phyloP scores from a whole-genome alignment of 2,797 vertebrate species.

The Champsocephalus gunnari region DNA sequence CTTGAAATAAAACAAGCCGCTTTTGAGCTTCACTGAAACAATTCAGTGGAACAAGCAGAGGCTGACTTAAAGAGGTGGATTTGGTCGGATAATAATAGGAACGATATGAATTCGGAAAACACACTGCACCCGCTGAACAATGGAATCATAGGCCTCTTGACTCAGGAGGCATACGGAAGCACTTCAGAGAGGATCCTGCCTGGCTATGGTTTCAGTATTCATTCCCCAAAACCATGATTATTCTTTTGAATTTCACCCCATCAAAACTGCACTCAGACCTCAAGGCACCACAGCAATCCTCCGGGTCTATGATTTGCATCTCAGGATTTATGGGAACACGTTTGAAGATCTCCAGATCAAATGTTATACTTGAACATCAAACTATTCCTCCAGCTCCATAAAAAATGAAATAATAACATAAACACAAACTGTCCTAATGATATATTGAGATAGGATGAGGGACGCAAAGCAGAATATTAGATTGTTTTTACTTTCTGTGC shows the following conservation, averaged over 20 bases:
- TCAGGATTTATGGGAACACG: constrained; percentile 72
- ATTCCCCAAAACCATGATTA: constrained; percentile 81
- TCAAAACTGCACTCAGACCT: constrained; percentile 81
- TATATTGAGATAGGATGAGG: constrained; percentile 60
- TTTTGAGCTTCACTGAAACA: constrained; percentile 66
- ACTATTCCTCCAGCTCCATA: constrained; percentile 37
- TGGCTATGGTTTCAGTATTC: constrained; percentile 78
- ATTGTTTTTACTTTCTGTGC: constrained; percentile 32
- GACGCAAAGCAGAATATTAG: constrained; percentile 50
- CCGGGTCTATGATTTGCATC: constrained; percentile 76
- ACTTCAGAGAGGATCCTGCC: constrained; percentile 77
- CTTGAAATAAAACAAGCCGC: constrained; percentile 69
- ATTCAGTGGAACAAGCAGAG: constrained; percentile 48
- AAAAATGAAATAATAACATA: constrained; percentile 55
- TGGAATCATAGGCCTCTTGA: constrained; percentile 67
- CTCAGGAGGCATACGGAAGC: constrained; percentile 78
- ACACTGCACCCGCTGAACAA: constrained; percentile 58
- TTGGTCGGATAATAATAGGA: constrained; percentile 71
- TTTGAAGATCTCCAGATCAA: constrained; percentile 76
- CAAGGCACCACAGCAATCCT: constrained; percentile 80
- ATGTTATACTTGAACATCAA: constrained; percentile 61
- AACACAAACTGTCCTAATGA: constrained; percentile 59
- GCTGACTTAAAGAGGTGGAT: constrained; percentile 69
- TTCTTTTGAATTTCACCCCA: constrained; percentile 83
- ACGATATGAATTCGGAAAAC: constrained; percentile 69